phyloP scores from a whole-genome alignment of 2,888 invertebrate species.

The Ernsta delagoae region DNA sequence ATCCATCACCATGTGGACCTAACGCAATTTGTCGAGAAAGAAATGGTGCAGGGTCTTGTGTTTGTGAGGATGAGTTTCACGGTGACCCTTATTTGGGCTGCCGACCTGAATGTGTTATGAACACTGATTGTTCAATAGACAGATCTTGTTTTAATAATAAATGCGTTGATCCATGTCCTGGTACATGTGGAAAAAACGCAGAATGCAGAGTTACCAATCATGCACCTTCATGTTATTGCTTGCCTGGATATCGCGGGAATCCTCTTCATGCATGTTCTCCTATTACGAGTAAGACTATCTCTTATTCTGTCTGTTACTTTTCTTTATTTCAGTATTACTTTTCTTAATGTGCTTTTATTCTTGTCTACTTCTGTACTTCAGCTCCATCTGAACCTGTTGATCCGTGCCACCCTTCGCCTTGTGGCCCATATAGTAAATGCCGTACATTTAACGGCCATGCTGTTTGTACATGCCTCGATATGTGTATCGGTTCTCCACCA shows the following conservation, averaged over 20 bases:
- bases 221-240: conserved; percentile 90
- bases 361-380: conserved; percentile 62
- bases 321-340: conserved; percentile 48
- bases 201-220: conserved; percentile 91
- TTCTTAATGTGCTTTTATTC: conserved; percentile 53
- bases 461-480: conserved; percentile 90
- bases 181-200: conserved; percentile 91
- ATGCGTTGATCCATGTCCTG: conserved; percentile 91
- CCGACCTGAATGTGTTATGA: conserved; percentile 92
- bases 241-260: conserved; percentile 89
- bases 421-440: conserved; percentile 92
- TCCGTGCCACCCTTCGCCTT: conserved; percentile 91
- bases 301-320: conserved; percentile 63
- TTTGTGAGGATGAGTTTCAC: conserved; percentile 89
- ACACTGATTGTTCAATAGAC: conserved; percentile 89
- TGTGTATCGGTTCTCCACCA: conserved; percentile 90
- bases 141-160: conserved; percentile 91
- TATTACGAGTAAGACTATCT: conserved; percentile 85
- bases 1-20: conserved; percentile 91
- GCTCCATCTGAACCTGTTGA: conserved; percentile 81
- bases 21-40: conserved; percentile 91
- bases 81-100: conserved; percentile 92
- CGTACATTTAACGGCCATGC: conserved; percentile 89
- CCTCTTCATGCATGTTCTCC: conserved; percentile 87
- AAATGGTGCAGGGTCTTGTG: conserved; percentile 90